A percentile compares a stretch with the other conserved stretches of the same genome.
Evolutionary conservation across 2,888 invertebrate genomes (phyloP).

Genomic region (Sinotaia quadrata): DNA sequence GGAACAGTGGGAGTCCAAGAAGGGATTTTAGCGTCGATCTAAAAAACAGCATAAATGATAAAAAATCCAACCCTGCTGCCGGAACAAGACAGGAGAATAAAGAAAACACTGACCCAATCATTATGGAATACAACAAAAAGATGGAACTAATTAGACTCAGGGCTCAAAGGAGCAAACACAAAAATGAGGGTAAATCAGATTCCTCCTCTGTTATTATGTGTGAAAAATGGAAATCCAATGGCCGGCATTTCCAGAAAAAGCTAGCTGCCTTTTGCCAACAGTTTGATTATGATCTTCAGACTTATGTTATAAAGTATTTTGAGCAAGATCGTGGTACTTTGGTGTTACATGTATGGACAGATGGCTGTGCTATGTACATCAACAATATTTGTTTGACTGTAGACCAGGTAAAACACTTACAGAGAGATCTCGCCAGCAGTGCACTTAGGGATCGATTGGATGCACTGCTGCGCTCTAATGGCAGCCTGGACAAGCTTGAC

Average conservation of each 20-base stretch:
- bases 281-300: slow-evolving; percentile 52
- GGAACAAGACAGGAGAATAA: slow-evolving; percentile 26
- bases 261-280: slow-evolving; percentile 45
- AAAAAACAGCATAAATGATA: slow-evolving; percentile 3
- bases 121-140: slow-evolving; percentile 42
- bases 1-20: slow-evolving; percentile 23
- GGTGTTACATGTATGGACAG: slow-evolving; percentile 56
- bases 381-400: slow-evolving; percentile 65
- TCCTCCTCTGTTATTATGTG: slow-evolving; percentile 35
- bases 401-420: slow-evolving; percentile 55
- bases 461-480: slow-evolving; percentile 38
- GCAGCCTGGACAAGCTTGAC: slow-evolving; percentile 49
- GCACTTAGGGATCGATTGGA: slow-evolving; percentile 53
- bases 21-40: slow-evolving; percentile 18
- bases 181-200: slow-evolving; percentile 19
- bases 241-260: slow-evolving; percentile 45
- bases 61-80: neutral
- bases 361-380: slow-evolving; percentile 56
- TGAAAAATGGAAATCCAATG: slow-evolving; percentile 45
- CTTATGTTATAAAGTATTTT: slow-evolving; percentile 64
- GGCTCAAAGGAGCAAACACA: slow-evolving; percentile 17
- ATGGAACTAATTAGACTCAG: slow-evolving; percentile 39
- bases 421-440: slow-evolving; percentile 56
- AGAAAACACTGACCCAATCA: slow-evolving; percentile 39
- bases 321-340: slow-evolving; percentile 68